Conservation (phyloP, 2,797 vertebrate genomes). For the Chromobotia macracanthus region DNA sequence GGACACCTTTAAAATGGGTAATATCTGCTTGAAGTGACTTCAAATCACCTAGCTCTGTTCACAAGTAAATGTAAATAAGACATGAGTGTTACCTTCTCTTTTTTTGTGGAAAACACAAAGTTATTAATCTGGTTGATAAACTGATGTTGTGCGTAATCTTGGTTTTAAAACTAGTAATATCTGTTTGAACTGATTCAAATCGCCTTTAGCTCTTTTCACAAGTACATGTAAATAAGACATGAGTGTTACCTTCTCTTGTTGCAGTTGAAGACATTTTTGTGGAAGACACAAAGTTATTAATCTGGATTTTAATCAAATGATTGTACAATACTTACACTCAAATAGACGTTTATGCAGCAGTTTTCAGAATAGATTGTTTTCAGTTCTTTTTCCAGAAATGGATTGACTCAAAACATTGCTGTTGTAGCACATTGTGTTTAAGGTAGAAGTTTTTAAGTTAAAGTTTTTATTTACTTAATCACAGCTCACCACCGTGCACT, state of each 20-base stretch:
- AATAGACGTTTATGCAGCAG: too few species aligned
- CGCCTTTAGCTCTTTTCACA: neutral
- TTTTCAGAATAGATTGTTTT: too few species aligned
- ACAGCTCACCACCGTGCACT: too few species aligned
- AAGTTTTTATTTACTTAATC: too few species aligned
- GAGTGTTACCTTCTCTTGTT: neutral
- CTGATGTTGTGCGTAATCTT: neutral
- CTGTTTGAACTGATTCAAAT: neutral
- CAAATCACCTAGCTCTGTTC: neutral
- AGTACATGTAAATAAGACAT: neutral
- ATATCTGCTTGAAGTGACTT: neutral
- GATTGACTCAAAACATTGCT: too few species aligned
- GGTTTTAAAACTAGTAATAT: neutral
- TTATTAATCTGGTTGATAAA: neutral
- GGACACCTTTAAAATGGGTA: neutral
- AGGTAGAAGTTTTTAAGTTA: too few species aligned
- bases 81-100: neutral
- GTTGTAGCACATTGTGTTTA: too few species aligned
- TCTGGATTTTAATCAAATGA: neutral
- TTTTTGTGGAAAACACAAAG: neutral
- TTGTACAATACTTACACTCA: too few species aligned
- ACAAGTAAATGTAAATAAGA: neutral
- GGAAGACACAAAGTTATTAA: neutral
- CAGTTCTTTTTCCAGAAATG: too few species aligned
- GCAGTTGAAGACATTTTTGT: neutral